Evolutionary conservation across 2,113 vertebrate genomes (phyloP), one percentile per base, ranked within the genome.

Genomic region (Alces alces): DNA sequence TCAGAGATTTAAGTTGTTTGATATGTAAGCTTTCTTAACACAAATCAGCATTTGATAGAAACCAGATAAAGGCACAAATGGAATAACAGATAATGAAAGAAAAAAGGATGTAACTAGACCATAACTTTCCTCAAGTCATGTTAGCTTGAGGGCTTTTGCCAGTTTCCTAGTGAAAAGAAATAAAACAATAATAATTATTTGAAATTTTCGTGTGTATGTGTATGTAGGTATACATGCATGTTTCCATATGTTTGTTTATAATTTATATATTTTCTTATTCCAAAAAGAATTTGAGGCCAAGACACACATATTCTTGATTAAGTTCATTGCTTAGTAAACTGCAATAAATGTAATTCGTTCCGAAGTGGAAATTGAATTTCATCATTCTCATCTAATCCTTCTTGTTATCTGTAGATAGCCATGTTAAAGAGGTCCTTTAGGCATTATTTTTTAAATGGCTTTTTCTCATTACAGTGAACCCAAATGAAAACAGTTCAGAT

Each of bases 191-290:
- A 7, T 57, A 55, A 85, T 80, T 84, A 93, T 36, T 84, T 95
- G 47, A 95, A 95, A 55, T 50, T 61, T 95, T 87, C 95, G 19
- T 91, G 17, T 80, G 12, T 13, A 5, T 66, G 4, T 79, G 39
- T 54, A 3, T 52, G 8, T 39, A 70, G 57, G 21, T n/a, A 78
- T 91, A 85, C 8, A 82, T 85, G 19, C 33, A 39, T 58, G 23
- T 60, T 21, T 76, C 36, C 60, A 30, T 47, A 73, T 73, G 76
- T 92, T 70, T 95, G 47, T 79, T 70, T 73, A 83, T 80, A 39
- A 85, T 84, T 91, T 82, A 55, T 84, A 61, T 70, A 25, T n/a
- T 96, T 97, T 78, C 57, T 97, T 86, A 85, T 58, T 88, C 66
- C 39, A 96, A 92, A 97, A 78, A 50, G 30, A 82, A 89, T 66